phyloP scores from a whole-genome alignment of 2,888 invertebrate genomes.

The Leptothorax acervorum region DNA sequence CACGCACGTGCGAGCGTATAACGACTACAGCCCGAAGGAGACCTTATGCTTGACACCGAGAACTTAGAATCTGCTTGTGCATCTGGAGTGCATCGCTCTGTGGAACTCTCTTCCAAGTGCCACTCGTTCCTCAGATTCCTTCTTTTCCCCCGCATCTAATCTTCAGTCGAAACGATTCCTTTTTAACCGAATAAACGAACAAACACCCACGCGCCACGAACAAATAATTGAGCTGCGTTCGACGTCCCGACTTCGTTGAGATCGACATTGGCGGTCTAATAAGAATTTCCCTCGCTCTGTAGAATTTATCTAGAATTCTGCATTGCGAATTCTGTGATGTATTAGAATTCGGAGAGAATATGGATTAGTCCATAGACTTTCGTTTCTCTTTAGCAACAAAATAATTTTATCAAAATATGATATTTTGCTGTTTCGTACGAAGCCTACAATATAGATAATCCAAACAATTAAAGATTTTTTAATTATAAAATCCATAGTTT shows the following conservation, averaged over 20 bases:
- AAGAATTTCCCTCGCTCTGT: not conserved
- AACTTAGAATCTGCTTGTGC: slow-evolving; percentile 40
- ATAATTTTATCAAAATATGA: not conserved
- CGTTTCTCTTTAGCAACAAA: not conserved
- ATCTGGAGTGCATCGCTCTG: slow-evolving; percentile 64
- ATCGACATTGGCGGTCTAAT: slow-evolving; percentile 6
- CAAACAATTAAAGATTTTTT: not conserved
- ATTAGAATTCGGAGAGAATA: not conserved
- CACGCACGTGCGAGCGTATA: not conserved
- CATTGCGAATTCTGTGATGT: slow-evolving; percentile 14
- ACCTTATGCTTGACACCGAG: slow-evolving; percentile 37
- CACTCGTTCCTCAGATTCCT: slow-evolving; percentile 43
- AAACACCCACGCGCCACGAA: slow-evolving; percentile 6
- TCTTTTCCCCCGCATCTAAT: slow-evolving; percentile 37
- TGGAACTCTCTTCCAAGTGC: slow-evolving; percentile 33
- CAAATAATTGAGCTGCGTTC: slow-evolving; percentile 42
- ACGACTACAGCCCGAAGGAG: slow-evolving; percentile 18
- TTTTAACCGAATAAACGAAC: slow-evolving; percentile 33
- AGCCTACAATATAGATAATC: not conserved
- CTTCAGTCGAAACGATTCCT: slow-evolving; percentile 39
- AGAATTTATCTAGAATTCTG: slow-evolving; percentile 38
- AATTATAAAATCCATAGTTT: not conserved
- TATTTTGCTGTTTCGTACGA: not conserved
- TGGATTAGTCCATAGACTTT: not conserved
- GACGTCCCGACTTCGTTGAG: slow-evolving; percentile 16